Base-by-base conservation (phyloP, 1,140 invertebrate genomes). In the Drosophila pandora region DNA sequence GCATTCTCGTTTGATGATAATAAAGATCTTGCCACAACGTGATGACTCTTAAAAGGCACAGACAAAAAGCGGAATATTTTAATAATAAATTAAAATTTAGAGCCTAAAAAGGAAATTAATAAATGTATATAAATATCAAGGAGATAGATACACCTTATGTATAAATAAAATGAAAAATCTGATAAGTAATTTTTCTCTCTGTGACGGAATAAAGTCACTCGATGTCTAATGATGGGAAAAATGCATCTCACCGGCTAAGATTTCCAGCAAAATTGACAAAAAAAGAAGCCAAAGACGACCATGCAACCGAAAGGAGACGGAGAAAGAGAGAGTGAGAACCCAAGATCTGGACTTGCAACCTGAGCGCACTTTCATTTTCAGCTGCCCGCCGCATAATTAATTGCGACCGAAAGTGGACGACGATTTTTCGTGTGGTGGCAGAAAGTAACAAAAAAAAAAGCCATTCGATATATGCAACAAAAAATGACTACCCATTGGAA, bases 391-490 rank as follows among this genome's bases (percentile, higher is more conserved):
- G 83, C 83, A 87, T 87, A 89, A 87, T 87, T 87, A 87, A 87
- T 87, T 88, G 83, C 83, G 83, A 79, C 84, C 79, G 83, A 87
- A 87, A 87, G 83, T 89, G 82, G 81, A 85, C 80, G 75, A 85
- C 80, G 61, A 73, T 80, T 84, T 85, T 76, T 82, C 57, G 74
- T 64, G 56, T 64, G 56, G 78, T 69, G 69, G 83, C 82, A 71
- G 82, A 85, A 85, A 85, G 82, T 76, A 87, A 83, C 79, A n/a
- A 22, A 50, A 50, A 21, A 32, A 2, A 58, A 5, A 32, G 17
- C 17, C n/a, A 30, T 3, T 8, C 8, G 10, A 37, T 37, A 10
- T 12, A 37, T 37, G 34, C 34, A 68, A 80, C 55, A 84, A 77
- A 68, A 79, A 73, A 64, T 67, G 73, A 80, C 59, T 87, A 70